Conservation (phyloP, 2,888 invertebrate species). For the Ichneumoninae sp. region DNA sequence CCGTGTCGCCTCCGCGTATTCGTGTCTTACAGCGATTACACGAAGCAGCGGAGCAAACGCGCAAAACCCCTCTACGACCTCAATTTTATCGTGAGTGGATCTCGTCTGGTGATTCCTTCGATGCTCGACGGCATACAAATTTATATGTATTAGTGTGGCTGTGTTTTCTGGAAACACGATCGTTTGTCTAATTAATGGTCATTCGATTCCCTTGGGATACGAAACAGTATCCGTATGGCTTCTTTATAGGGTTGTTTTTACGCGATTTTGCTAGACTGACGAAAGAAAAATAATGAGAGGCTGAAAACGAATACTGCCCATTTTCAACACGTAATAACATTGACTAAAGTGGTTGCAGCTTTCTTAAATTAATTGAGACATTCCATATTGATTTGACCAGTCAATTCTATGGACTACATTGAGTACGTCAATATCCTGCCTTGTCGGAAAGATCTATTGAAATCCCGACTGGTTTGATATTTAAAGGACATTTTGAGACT, state of each 20-base stretch:
- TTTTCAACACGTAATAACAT: background rate
- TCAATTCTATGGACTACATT: background rate
- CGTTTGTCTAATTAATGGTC: constrained; percentile 67
- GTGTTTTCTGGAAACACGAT: constrained; percentile 49
- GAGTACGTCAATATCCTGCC: background rate
- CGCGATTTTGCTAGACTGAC: background rate
- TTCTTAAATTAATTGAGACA: background rate
- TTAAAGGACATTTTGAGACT: background rate
- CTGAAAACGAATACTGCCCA: background rate
- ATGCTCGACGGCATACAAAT: constrained; percentile 58
- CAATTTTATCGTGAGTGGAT: constrained; percentile 66
- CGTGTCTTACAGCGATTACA: constrained; percentile 77
- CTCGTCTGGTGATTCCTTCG: constrained; percentile 60
- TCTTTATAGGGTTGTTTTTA: constrained; percentile 53
- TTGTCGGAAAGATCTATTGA: background rate
- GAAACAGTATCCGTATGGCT: constrained; percentile 28
- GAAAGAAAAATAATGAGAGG: background rate
- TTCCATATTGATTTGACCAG: background rate
- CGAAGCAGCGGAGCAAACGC: constrained; percentile 65
- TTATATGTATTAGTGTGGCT: constrained; percentile 58
- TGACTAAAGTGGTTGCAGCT: background rate
- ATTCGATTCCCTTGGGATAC: constrained; percentile 60
- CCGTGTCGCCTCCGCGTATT: constrained; percentile 70
- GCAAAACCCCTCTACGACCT: constrained; percentile 48
- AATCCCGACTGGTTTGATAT: background rate